Percentiles rank a stretch among this genome's conserved stretches.
These are phyloP conservation scores for Acrossocheilus wenchowensis DNA, from an alignment of 2,797 vertebrate species.

Conservation along the genomic window DNA sequence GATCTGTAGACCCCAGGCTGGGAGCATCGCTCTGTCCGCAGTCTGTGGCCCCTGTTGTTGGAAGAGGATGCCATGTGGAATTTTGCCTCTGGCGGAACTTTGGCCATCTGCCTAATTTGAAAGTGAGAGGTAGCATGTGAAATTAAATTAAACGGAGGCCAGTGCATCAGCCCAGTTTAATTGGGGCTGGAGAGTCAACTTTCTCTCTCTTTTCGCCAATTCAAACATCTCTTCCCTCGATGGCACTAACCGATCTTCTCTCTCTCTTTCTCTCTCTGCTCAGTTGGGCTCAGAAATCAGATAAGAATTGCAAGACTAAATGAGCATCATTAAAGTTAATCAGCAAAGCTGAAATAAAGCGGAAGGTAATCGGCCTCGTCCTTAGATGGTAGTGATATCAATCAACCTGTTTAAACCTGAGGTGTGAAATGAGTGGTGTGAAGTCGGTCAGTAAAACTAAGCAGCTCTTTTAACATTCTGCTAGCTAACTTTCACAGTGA, in stretches of 20 bases:
- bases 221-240: constrained; percentile 8
- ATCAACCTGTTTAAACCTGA: constrained; percentile 43
- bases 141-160: constrained; percentile 67
- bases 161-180: constrained; percentile 57
- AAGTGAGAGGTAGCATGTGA: constrained; percentile 64
- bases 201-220: constrained; percentile 35
- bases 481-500: background rate
- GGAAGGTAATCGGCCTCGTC: constrained; percentile 51
- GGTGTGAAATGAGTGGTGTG: constrained; percentile 50
- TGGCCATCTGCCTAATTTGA: constrained; percentile 68
- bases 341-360: constrained; percentile 58
- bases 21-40: constrained; percentile 25
- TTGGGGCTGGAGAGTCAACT: constrained; percentile 50
- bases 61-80: constrained; percentile 52
- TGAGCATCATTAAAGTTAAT: constrained; percentile 67
- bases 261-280: constrained; percentile 3
- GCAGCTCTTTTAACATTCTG: constrained; percentile 27
- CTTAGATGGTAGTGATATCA: constrained; percentile 51
- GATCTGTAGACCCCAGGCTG: constrained; percentile 39
- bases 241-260: constrained; percentile 13
- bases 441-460: constrained; percentile 46
- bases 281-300: constrained; percentile 54
- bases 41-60: constrained; percentile 47
- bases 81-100: constrained; percentile 56
- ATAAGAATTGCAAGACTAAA: constrained; percentile 62